phyloP scores from a whole-genome alignment of 2,888 invertebrate species.

The Creontiades dilutus region DNA sequence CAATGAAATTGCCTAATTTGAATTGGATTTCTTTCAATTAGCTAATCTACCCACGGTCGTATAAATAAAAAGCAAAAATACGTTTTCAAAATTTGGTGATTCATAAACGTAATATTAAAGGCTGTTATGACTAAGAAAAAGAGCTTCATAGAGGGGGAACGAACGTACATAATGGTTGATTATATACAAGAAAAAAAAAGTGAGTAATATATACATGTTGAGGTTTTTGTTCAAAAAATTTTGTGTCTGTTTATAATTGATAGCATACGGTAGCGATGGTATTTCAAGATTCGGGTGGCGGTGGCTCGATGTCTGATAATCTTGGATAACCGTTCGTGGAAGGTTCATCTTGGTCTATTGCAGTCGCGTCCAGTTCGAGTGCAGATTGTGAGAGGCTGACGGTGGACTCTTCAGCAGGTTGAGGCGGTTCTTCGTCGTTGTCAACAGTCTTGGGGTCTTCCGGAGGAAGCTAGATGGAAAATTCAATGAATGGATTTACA shows the following conservation, averaged over 20 bases:
- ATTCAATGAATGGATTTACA: no score
- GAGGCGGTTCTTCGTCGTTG: slow-evolving; percentile 18
- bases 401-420: neutral
- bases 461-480: neutral
- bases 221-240: slow-evolving; percentile 18
- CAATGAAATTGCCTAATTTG: neutral
- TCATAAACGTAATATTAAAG: slow-evolving; percentile 9
- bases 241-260: neutral
- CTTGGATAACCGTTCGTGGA: slow-evolving; percentile 35
- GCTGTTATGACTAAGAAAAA: slow-evolving; percentile 18
- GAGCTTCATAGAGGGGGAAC: neutral
- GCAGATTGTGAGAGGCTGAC: neutral
- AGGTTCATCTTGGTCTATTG: slow-evolving; percentile 39
- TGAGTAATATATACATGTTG: slow-evolving; percentile 40
- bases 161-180: slow-evolving; percentile 29
- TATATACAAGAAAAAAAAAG: slow-evolving; percentile 36
- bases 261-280: neutral
- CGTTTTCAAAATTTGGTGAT: slow-evolving; percentile 10
- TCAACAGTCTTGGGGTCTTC: neutral
- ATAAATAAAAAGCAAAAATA: slow-evolving; percentile 25
- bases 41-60: slow-evolving; percentile 26
- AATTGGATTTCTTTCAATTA: slow-evolving; percentile 1
- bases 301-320: slow-evolving; percentile 60
- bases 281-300: slow-evolving; percentile 61
- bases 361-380: neutral